Percentiles rank a stretch among this genome's conserved stretches.
Evolutionary conservation across 2,888 invertebrate species (phyloP).

Genomic region (Epinotia demarniana): DNA sequence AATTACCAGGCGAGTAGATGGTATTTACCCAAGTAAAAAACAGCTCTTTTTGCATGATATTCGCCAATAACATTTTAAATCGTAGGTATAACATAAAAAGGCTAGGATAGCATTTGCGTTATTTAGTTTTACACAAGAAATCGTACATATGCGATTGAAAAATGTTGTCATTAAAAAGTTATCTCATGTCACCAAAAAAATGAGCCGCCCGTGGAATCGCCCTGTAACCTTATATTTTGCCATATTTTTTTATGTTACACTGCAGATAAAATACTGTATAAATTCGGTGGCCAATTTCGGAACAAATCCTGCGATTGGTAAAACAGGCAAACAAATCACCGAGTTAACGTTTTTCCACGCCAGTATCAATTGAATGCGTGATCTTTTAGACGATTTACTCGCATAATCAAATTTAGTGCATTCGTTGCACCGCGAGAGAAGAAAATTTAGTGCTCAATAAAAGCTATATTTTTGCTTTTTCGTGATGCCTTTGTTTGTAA

Average conservation of each 20-base stretch:
- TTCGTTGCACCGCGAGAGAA: background rate
- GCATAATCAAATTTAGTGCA: constrained; percentile 22
- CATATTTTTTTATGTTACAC: background rate
- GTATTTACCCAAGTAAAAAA: too few species aligned
- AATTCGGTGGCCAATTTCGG: background rate
- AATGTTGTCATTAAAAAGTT: too few species aligned
- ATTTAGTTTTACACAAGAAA: too few species aligned
- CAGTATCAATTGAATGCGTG: constrained; percentile 35
- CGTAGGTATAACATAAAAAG: too few species aligned
- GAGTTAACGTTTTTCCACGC: constrained; percentile 23
- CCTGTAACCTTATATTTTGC: too few species aligned
- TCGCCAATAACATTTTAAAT: too few species aligned
- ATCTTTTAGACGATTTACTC: constrained; percentile 29
- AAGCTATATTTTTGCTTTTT: background rate
- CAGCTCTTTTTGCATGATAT: too few species aligned
- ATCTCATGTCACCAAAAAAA: too few species aligned
- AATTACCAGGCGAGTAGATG: too few species aligned
- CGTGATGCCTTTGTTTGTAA: background rate
- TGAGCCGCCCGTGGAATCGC: too few species aligned
- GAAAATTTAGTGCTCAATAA: background rate
- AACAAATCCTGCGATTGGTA: background rate
- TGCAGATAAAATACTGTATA: background rate
- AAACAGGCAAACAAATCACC: constrained; percentile 31
- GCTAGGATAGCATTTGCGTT: too few species aligned
- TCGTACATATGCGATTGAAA: too few species aligned